A percentile compares a stretch with the other conserved stretches of the same genome.
Evolutionary conservation across 1,140 invertebrate species (phyloP).

Genomic region (Triops cancriformis): DNA sequence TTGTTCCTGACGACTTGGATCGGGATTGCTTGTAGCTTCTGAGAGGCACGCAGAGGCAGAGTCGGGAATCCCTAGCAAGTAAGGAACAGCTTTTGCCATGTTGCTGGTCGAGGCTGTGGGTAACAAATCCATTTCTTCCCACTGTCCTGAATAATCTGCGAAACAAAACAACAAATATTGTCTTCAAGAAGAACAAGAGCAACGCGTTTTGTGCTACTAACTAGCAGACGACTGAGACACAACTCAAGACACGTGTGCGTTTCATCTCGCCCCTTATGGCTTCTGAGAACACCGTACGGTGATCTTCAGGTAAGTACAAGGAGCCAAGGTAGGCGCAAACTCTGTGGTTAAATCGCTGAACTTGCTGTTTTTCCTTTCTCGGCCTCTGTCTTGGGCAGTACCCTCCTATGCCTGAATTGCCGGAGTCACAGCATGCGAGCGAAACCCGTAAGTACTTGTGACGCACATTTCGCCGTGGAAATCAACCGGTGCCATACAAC

Average conservation of each 20-base stretch:
- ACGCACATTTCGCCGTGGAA: background rate
- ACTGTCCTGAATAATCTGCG: background rate
- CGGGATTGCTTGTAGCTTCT: background rate
- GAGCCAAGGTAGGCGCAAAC: background rate
- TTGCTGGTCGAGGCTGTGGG: background rate
- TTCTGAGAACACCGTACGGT: background rate
- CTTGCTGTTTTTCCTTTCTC: background rate
- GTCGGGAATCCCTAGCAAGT: background rate
- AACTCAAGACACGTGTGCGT: background rate
- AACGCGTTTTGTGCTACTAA: background rate
- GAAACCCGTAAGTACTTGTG: background rate
- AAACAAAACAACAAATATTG: background rate
- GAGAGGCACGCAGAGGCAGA: background rate
- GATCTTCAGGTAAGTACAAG: background rate
- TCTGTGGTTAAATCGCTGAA: background rate
- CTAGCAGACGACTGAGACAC: background rate
- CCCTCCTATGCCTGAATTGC: background rate
- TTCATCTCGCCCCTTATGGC: background rate
- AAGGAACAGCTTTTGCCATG: background rate
- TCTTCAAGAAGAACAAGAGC: background rate
- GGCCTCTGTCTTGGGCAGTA: background rate
- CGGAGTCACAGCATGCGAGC: background rate
- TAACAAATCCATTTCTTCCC: background rate
- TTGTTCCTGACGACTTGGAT: background rate
- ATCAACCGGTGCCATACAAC: background rate